A percentile compares a stretch with the other conserved stretches of the same genome.
These are phyloP conservation scores for Campodea augens DNA, from an alignment of 1,140 invertebrate species.

Conservation along the genomic window DNA sequence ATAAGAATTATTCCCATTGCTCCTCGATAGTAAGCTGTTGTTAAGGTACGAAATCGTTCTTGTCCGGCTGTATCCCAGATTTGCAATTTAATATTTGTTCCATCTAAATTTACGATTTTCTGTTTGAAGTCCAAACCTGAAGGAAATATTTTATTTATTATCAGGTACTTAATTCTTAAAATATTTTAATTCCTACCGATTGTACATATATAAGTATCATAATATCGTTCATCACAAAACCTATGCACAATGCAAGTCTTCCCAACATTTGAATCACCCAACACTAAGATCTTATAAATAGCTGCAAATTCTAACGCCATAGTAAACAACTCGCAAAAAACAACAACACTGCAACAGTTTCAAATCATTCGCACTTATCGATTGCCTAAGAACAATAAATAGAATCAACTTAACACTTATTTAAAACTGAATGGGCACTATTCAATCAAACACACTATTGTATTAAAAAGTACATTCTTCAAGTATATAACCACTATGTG, in stretches of 20 bases:
- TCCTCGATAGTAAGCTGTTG: constrained; percentile 68
- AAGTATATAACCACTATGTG: no score
- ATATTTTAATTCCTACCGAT: constrained; percentile 43
- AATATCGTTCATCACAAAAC: constrained; percentile 75
- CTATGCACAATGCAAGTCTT: constrained; percentile 81
- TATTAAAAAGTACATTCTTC: no score
- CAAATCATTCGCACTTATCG: no score
- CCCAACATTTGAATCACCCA: constrained; percentile 78
- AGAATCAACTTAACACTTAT: no score
- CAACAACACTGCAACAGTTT: no score
- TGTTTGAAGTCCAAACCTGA: constrained; percentile 79
- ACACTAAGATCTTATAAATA: constrained; percentile 65
- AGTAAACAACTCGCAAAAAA: no score
- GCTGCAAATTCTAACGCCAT: constrained; percentile 66
- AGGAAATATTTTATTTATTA: constrained; percentile 15
- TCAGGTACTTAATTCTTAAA: not conserved
- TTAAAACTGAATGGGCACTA: no score
- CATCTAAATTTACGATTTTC: constrained; percentile 69
- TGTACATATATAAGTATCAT: constrained; percentile 77
- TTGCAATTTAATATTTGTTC: constrained; percentile 65
- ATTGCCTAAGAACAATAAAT: no score
- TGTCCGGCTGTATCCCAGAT: constrained; percentile 52
- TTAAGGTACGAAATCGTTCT: constrained; percentile 57
- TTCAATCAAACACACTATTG: no score
- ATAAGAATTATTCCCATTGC: constrained; percentile 72